phyloP scores from a whole-genome alignment of 2,888 invertebrate genomes.

The Baronia brevicornis region DNA sequence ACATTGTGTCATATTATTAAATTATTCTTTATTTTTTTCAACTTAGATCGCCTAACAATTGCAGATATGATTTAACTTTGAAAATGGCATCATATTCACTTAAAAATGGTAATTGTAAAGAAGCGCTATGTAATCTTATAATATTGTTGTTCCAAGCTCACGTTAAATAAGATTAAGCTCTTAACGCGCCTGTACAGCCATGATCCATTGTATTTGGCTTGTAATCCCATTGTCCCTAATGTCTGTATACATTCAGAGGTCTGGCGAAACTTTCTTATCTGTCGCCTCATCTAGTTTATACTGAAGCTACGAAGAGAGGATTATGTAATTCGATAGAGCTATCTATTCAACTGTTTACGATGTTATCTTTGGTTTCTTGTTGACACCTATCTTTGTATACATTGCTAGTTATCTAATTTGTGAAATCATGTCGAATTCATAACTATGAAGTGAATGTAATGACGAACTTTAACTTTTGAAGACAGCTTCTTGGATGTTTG shows the following conservation, averaged over 20 bases:
- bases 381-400: conserved; percentile 18
- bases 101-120: conserved; percentile 18
- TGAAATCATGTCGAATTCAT: conserved; percentile 7
- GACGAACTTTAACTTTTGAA: too few relatives aligned
- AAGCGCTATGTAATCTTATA: conserved; percentile 55
- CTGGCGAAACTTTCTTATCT: conserved; percentile 34
- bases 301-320: conserved; percentile 21
- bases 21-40: too few relatives aligned
- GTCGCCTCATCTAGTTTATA: conserved; percentile 21
- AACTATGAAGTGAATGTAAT: too few relatives aligned
- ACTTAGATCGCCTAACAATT: too few relatives aligned
- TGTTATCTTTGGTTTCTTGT: conserved; percentile 23
- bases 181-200: conserved; percentile 33
- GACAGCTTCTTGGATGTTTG: too few relatives aligned
- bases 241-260: conserved; percentile 30
- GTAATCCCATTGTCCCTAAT: conserved; percentile 56
- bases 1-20: too few relatives aligned
- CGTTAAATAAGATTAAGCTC: conserved; percentile 56
- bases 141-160: conserved; percentile 38
- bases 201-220: conserved; percentile 45
- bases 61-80: conserved; percentile 2
- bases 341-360: conserved; percentile 24
- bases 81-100: conserved; percentile 16
- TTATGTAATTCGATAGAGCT: conserved; percentile 36
- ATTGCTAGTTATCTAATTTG: conserved; percentile 9